Conservation (phyloP, 2,797 vertebrate genomes). For the Gorsachius magnificus region DNA sequence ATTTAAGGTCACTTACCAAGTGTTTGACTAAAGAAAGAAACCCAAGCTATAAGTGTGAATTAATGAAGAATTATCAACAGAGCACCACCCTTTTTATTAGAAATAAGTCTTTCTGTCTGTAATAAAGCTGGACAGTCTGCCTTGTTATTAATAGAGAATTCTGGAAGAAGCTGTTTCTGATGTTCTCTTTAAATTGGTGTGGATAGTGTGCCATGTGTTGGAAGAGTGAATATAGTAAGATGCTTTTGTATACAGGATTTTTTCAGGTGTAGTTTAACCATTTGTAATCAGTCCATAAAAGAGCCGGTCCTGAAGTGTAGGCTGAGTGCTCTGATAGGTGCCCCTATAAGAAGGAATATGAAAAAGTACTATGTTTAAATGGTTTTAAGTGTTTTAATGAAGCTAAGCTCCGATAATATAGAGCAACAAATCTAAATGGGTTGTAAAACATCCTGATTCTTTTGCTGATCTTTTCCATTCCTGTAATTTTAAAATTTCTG, state of each 20-base stretch:
- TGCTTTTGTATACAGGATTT: not conserved
- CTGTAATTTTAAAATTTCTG: not conserved
- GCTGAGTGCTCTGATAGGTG: not conserved
- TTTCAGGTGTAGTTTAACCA: not conserved
- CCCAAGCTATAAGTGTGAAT: not conserved
- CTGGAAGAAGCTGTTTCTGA: not conserved
- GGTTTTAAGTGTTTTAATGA: not conserved
- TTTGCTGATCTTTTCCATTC: not conserved
- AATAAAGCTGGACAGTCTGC: not conserved
- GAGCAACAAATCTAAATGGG: not conserved
- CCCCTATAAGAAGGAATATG: not conserved
- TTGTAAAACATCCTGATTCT: not conserved
- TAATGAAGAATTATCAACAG: not conserved
- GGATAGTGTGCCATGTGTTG: not conserved
- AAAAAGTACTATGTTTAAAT: not conserved
- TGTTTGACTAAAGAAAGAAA: not conserved
- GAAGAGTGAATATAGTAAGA: not conserved
- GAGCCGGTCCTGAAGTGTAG: not conserved
- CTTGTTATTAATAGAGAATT: not conserved
- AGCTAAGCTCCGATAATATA: not conserved
- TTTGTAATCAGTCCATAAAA: not conserved
- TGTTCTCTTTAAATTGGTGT: not conserved
- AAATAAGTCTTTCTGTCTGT: not conserved
- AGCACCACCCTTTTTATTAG: not conserved
- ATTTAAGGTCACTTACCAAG: not conserved